Conservation (phyloP, 1,140 invertebrate species). For the Sogatella furcifera region DNA sequence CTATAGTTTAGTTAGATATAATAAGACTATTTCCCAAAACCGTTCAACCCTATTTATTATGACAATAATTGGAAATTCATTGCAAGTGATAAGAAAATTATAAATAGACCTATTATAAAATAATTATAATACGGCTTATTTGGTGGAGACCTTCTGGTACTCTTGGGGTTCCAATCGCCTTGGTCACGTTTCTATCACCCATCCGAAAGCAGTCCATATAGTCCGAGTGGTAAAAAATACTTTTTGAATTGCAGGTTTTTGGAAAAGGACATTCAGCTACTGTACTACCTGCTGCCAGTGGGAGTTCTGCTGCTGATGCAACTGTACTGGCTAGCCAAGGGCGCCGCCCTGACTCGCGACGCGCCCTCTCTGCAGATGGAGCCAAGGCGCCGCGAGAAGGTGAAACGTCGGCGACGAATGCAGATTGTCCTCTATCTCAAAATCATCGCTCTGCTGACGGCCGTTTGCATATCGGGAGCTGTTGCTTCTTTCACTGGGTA, state of each 20-base stretch:
- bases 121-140: too few relatives aligned
- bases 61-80: too few relatives aligned
- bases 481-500: constrained; percentile 18
- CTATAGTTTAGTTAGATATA: too few relatives aligned
- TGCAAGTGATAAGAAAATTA: too few relatives aligned
- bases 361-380: constrained; percentile 41
- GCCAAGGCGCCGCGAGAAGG: constrained; percentile 43
- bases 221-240: too few relatives aligned
- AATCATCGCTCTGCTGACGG: constrained; percentile 28
- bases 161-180: too few relatives aligned
- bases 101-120: too few relatives aligned
- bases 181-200: too few relatives aligned
- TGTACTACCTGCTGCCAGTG: constrained; percentile 35
- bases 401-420: constrained; percentile 41
- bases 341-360: constrained; percentile 36
- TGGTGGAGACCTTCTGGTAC: too few relatives aligned
- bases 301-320: constrained; percentile 31
- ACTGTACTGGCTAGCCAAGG: constrained; percentile 34
- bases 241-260: constrained; percentile 32
- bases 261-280: constrained; percentile 34
- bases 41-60: too few relatives aligned
- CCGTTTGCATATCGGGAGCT: constrained; percentile 23
- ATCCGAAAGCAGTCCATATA: too few relatives aligned
- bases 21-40: too few relatives aligned
- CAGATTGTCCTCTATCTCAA: constrained; percentile 49